phyloP scores from a whole-genome alignment of 2,888 invertebrate species.

The Ischnura elegans region DNA sequence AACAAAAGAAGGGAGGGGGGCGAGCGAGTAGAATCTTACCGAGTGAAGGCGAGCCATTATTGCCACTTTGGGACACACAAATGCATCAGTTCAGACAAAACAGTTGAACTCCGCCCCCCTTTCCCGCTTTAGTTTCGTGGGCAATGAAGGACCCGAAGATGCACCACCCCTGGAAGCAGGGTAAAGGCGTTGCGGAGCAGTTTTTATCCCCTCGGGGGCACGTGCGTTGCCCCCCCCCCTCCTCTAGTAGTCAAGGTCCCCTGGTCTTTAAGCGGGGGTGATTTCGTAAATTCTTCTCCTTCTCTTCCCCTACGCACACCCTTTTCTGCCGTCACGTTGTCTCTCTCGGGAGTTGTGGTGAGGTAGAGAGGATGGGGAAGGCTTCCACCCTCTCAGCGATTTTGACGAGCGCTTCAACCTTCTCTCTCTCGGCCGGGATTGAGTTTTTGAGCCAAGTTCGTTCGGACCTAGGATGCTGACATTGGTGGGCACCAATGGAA shows the following conservation, averaged over 20 bases:
- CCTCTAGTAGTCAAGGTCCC: background rate
- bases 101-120: background rate
- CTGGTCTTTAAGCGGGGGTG: background rate
- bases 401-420: background rate
- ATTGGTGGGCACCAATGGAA: too few species aligned
- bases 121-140: background rate
- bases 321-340: background rate
- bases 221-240: background rate
- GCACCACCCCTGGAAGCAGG: background rate
- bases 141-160: background rate
- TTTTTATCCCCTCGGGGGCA: background rate
- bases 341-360: background rate
- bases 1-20: background rate
- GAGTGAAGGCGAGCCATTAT: background rate
- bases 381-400: background rate
- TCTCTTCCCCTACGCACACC: background rate
- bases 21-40: background rate
- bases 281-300: slow-evolving; percentile 12
- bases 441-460: background rate
- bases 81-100: slow-evolving; percentile 31
- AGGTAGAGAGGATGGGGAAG: too few species aligned
- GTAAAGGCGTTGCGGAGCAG: background rate
- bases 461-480: background rate
- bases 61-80: slow-evolving; percentile 31
- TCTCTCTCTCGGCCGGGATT: background rate